Percentiles rank a stretch among this genome's conserved stretches.
These are phyloP conservation scores for Ptyas mucosa DNA, from an alignment of 2,113 vertebrate genomes.

Conservation along the genomic window DNA sequence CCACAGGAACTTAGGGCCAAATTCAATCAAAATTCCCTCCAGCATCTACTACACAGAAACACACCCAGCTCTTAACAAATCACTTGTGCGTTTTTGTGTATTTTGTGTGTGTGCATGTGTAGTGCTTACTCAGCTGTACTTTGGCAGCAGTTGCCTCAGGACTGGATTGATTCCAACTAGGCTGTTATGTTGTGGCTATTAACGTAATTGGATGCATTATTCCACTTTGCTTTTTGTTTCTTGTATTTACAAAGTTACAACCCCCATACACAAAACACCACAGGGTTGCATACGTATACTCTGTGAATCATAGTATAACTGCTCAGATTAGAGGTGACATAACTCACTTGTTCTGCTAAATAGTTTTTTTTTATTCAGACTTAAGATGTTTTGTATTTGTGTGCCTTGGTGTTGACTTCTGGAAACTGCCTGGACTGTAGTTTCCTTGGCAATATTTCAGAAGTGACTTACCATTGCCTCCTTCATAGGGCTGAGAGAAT, in stretches of 20 bases:
- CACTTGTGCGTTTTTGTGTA: background rate
- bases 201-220: slow-evolving; percentile 7
- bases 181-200: background rate
- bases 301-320: background rate
- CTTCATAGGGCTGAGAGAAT: background rate
- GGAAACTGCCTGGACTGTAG: background rate
- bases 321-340: background rate
- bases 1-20: slow-evolving; percentile 37
- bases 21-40: slow-evolving; percentile 68
- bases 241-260: background rate
- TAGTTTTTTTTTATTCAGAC: background rate
- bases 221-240: background rate
- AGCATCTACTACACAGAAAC: slow-evolving; percentile 62
- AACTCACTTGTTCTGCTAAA: slow-evolving; percentile 14
- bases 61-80: slow-evolving; percentile 58
- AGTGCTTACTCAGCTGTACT: slow-evolving; percentile 51
- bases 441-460: background rate
- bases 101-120: slow-evolving; percentile 11
- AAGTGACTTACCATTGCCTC: background rate
- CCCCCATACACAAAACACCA: background rate
- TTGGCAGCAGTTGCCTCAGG: slow-evolving; percentile 20
- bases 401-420: background rate
- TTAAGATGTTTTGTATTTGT: background rate
- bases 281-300: too few relatives aligned
- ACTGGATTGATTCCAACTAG: background rate